Base-by-base conservation (phyloP, 2,113 vertebrate genomes). In the Mirza zaza region DNA sequence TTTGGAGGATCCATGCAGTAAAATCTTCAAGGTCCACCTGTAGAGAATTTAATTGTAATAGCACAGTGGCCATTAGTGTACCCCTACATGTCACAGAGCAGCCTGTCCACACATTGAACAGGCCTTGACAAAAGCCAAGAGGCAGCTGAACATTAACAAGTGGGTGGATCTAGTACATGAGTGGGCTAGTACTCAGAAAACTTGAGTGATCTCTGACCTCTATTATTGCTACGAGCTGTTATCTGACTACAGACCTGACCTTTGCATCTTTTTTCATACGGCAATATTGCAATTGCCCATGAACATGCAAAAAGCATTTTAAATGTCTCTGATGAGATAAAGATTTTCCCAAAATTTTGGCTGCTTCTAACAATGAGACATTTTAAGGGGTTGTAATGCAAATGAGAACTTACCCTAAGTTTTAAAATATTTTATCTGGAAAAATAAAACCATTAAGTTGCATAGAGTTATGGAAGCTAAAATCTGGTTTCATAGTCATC, bases 381-480 rank as follows among this genome's bases (percentile, higher is more conserved):
- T 86, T 92, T 90, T 71, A 70, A 95, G 88, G 84, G 17, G 79
- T 2, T 52, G 25, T 9, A 27, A 9, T 48, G 0, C 36, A 92
- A 89, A 88, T 45, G 39, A 29, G 29, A 85, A 81, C 11, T 45
- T 59, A 52, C 29, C 13, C 50, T 52, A 80, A 57, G 13, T 76
- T 87, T 80, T 81, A 68, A 90, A 88, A 71, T 42, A 96, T 87
- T 87, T 95, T 18, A 87, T 90, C 63, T 87, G 77, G 34, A 42
- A 80, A 94, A 73, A 42, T 65, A 87, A 15, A 79, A 86, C 1
- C 25, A 63, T 45, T 32, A 92, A 90, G 8, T 97, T 90, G 65
- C 34, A 67, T 23, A 61, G 15, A 77, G 39, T 55, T 92, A 48
- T 91, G 34, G 67, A 21, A 81, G 13, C 27, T 82, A 82, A 95